Conservation (phyloP, 2,113 vertebrate species). For the Abramis brama region DNA sequence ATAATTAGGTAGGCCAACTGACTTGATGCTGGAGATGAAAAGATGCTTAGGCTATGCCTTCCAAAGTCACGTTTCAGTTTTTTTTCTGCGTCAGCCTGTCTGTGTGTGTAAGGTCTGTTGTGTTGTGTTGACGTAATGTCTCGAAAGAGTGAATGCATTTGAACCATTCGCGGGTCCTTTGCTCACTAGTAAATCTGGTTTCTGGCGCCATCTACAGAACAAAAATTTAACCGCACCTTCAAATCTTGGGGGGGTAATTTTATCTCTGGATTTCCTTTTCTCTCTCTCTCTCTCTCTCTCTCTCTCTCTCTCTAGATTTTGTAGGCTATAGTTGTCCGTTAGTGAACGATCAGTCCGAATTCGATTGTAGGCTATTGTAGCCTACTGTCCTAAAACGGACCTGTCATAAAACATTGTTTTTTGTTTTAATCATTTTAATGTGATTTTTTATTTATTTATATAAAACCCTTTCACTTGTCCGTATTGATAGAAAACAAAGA, state of each 20-base stretch:
- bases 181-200: background rate
- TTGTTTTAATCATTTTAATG: background rate
- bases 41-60: background rate
- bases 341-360: background rate
- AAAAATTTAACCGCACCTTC: slow-evolving; percentile 53
- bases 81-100: background rate
- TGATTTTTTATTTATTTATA: background rate
- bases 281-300: too few species aligned
- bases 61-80: background rate
- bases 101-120: slow-evolving; percentile 4
- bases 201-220: slow-evolving; percentile 72
- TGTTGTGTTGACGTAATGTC: slow-evolving; percentile 17
- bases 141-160: background rate
- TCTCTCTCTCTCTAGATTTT: background rate
- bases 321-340: background rate
- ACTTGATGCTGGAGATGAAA: background rate
- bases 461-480: background rate
- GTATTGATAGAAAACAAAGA: background rate
- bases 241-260: background rate
- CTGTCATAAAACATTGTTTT: background rate
- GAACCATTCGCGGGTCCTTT: background rate
- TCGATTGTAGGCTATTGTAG: background rate
- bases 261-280: background rate
- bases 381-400: background rate
- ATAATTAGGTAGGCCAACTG: background rate